These are phyloP conservation scores for Halocynthia roretzi DNA, from an alignment of 23 tunicate species.

Conservation along the genomic window DNA sequence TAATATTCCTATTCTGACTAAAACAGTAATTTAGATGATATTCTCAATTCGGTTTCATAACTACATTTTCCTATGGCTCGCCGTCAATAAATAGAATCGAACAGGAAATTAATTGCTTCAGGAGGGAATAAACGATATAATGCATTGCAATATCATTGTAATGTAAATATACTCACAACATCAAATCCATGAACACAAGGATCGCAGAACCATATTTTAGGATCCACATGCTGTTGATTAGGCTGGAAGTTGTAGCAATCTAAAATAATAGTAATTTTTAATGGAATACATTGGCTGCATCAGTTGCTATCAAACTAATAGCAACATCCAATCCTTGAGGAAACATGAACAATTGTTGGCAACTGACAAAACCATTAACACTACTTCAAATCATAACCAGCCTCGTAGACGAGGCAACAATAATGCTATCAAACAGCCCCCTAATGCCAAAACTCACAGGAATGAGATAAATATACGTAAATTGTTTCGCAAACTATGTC, in stretches of 20 bases:
- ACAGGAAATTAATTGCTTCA: too few relatives aligned
- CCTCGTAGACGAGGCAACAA: too few relatives aligned
- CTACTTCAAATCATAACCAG: too few relatives aligned
- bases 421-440: too few relatives aligned
- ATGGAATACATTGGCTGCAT: background rate
- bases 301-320: too few relatives aligned
- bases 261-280: conserved; percentile 17
- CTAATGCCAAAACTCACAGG: too few relatives aligned
- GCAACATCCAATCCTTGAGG: too few relatives aligned
- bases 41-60: background rate
- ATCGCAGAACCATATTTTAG: conserved; percentile 60
- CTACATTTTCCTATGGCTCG: too few relatives aligned
- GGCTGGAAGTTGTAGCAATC: conserved; percentile 38
- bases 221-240: background rate
- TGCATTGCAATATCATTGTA: background rate
- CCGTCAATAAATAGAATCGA: too few relatives aligned
- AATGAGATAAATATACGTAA: too few relatives aligned
- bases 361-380: background rate
- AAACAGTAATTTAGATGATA: background rate
- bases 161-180: conserved; percentile 2
- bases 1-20: background rate
- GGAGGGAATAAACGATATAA: too few relatives aligned
- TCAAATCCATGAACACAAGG: conserved; percentile 37
- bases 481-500: too few relatives aligned
- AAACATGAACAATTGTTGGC: background rate